These are phyloP conservation scores for Hydra vulgaris DNA, from an alignment of 30 jellyfish, hydroid and myxozoan genomes.

Conservation along the genomic window DNA sequence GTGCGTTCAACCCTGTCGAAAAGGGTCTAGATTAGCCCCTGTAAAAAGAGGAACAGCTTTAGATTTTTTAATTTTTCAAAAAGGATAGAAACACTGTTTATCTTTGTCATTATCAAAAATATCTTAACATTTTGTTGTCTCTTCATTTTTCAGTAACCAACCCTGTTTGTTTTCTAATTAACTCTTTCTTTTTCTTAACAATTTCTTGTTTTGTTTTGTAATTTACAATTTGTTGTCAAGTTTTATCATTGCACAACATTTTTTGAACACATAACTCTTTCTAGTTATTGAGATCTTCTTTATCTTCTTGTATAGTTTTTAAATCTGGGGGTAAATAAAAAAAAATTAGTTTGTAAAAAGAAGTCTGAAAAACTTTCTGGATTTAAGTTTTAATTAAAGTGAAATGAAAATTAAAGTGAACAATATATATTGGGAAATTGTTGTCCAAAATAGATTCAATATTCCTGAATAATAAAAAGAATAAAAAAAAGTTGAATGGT, in stretches of 20 bases:
- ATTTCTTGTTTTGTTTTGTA: neutral
- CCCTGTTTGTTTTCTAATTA: neutral
- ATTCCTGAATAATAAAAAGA: no score
- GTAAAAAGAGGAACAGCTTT: neutral
- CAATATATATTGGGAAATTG: no score
- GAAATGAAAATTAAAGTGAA: no score
- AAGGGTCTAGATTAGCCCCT: no score
- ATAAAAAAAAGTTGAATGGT: no score
- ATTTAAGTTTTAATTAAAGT: no score
- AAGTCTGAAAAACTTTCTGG: no score
- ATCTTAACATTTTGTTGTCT: neutral
- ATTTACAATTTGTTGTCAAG: neutral
- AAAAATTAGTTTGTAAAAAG: no score
- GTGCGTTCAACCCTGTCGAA: no score
- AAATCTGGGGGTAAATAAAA: no score
- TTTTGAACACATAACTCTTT: neutral
- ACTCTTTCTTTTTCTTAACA: neutral
- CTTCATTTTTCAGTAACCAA: neutral
- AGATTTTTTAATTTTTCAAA: neutral
- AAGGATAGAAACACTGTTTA: neutral
- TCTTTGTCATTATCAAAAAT: neutral
- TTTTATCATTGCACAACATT: neutral
- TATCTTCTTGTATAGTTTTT: neutral
- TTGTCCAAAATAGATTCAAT: no score
- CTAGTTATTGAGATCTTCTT: neutral